phyloP scores from a whole-genome alignment of 2,113 vertebrate genomes.

The Laticauda colubrina region DNA sequence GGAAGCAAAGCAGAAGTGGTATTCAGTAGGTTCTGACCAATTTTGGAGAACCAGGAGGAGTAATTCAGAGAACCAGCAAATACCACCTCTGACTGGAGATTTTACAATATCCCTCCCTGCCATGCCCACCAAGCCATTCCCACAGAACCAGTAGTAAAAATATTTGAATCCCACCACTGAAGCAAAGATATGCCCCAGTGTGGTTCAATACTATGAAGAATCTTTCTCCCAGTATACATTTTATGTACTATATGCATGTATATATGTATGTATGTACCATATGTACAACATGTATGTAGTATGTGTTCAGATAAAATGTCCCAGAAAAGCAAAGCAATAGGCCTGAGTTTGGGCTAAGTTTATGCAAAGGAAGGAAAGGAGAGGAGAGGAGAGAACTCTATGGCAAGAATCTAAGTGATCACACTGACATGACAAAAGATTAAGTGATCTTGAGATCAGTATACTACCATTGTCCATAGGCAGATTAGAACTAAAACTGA shows the following conservation, averaged over 20 bases:
- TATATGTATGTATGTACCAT: neutral
- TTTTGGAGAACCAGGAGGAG: no score
- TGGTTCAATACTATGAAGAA: neutral
- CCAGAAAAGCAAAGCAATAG: no score
- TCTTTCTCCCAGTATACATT: neutral
- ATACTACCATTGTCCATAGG: neutral
- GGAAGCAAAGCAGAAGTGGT: neutral
- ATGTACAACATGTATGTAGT: no score
- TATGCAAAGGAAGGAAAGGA: neutral
- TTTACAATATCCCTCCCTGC: no score
- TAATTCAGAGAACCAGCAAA: no score
- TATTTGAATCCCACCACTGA: neutral
- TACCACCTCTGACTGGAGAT: no score
- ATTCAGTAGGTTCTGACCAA: no score
- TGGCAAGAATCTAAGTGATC: neutral
- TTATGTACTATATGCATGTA: neutral
- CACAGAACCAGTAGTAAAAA: no score
- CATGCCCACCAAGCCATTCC: no score
- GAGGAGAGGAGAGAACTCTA: neutral
- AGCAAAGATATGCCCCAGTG: neutral
- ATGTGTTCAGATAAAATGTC: neutral
- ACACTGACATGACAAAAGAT: neutral
- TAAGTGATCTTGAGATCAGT: neutral
- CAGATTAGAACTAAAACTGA: neutral
- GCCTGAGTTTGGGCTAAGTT: neutral